Conservation (phyloP, 30 jellyfish, hydroid and myxozoan species). For the Mastigias papua region DNA sequence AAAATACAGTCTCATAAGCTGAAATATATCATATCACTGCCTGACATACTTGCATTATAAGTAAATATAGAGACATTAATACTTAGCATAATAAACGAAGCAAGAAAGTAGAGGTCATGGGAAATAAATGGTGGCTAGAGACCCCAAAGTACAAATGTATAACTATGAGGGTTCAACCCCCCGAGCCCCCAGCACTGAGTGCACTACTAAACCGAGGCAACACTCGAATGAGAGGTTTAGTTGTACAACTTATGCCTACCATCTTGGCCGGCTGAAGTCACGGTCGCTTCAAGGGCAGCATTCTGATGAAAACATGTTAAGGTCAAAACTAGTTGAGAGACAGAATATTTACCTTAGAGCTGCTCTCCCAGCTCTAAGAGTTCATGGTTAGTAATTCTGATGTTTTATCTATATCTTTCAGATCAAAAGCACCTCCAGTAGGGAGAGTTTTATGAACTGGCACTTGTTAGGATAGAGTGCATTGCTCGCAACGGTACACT, state of each 20-base stretch:
- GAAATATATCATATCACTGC: too few relatives aligned
- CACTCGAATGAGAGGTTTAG: constrained; percentile 3
- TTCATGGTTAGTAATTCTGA: constrained; percentile 28
- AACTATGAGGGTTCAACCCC: too few relatives aligned
- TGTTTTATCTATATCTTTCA: neutral
- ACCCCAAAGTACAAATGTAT: too few relatives aligned
- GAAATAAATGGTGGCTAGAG: too few relatives aligned
- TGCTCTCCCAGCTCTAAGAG: constrained; percentile 67
- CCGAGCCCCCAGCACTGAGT: too few relatives aligned
- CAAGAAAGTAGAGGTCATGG: too few relatives aligned
- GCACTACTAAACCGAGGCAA: constrained; percentile 16
- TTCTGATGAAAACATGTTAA: constrained; percentile 26
- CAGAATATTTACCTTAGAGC: constrained; percentile 52
- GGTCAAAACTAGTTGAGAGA: constrained; percentile 57
- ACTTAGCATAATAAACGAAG: too few relatives aligned
- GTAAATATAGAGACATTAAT: too few relatives aligned
- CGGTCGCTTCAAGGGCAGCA: neutral
- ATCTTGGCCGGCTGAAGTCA: neutral
- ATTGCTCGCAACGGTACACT: too few relatives aligned
- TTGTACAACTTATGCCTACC: constrained; percentile 6
- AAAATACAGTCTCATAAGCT: too few relatives aligned
- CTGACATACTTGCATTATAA: too few relatives aligned
- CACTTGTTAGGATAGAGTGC: neutral
- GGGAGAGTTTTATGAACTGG: neutral
- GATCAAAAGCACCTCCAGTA: neutral